phyloP scores from a whole-genome alignment of 2,113 vertebrate genomes.

The Podarcis cretensis region DNA sequence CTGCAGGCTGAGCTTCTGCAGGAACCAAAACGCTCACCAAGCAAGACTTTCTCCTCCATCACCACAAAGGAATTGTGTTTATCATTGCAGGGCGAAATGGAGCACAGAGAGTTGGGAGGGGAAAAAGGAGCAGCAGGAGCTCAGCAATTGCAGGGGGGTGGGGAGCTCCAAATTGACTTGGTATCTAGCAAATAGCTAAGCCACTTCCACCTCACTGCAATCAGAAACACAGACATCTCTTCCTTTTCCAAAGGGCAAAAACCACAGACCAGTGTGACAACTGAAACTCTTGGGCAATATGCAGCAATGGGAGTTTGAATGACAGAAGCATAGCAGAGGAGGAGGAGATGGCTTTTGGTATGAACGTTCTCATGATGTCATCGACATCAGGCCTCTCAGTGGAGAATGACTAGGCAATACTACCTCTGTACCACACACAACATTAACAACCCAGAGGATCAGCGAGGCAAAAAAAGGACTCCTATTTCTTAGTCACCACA shows the following conservation, averaged over 20 bases:
- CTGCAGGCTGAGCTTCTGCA: background rate
- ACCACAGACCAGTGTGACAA: background rate
- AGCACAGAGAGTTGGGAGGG: background rate
- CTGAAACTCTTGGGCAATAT: too few species aligned
- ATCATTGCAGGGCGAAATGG: slow-evolving; percentile 21
- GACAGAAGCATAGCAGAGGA: background rate
- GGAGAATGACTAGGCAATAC: too few species aligned
- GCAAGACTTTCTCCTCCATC: slow-evolving; percentile 21
- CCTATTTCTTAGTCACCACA: too few species aligned
- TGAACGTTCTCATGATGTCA: too few species aligned
- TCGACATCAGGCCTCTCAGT: too few species aligned
- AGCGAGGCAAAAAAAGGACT: background rate
- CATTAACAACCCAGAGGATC: too few species aligned
- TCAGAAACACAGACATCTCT: background rate
- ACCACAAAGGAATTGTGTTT: slow-evolving; percentile 1
- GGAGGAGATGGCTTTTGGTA: background rate
- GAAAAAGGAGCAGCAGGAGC: background rate
- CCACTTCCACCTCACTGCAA: too few species aligned
- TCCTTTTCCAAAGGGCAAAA: background rate
- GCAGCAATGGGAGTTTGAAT: background rate
- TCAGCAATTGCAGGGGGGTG: background rate
- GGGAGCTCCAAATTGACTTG: background rate
- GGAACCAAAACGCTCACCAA: background rate
- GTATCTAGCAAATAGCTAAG: background rate
- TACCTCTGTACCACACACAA: background rate